These are phyloP conservation scores for Caerostris extrusa DNA, from an alignment of 1,140 invertebrate species.

Conservation along the genomic window DNA sequence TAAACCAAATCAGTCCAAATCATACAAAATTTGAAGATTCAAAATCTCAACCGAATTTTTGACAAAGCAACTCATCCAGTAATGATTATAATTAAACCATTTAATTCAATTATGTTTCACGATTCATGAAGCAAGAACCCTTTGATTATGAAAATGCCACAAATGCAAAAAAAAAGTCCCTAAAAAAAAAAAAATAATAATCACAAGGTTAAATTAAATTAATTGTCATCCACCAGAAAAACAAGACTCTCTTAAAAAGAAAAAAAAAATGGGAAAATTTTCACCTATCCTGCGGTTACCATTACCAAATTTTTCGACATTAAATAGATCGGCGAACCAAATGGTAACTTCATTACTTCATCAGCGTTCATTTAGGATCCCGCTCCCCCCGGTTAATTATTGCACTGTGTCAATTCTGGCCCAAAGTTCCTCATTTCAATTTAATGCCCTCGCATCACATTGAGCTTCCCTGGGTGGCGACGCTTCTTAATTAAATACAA, in stretches of 20 bases:
- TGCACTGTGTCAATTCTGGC: slow-evolving; percentile 60
- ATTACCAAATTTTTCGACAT: slow-evolving; percentile 40
- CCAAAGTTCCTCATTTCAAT: slow-evolving; percentile 55
- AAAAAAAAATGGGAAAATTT: background rate
- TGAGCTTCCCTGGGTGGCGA: slow-evolving; percentile 55
- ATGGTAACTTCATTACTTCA: slow-evolving; percentile 59
- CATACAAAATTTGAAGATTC: too few species aligned
- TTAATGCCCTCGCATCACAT: slow-evolving; percentile 57
- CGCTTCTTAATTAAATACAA: slow-evolving; percentile 62
- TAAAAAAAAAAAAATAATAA: too few species aligned
- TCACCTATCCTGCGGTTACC: slow-evolving; percentile 34
- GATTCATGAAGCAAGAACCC: too few species aligned
- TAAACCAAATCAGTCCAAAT: too few species aligned
- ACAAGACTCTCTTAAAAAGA: background rate
- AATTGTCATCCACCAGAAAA: too few species aligned
- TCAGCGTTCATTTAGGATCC: slow-evolving; percentile 45
- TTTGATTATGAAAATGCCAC: too few species aligned
- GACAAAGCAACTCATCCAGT: too few species aligned
- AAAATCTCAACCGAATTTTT: too few species aligned
- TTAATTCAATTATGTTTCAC: too few species aligned
- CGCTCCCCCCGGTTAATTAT: slow-evolving; percentile 46
- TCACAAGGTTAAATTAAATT: too few species aligned
- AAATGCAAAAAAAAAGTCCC: too few species aligned
- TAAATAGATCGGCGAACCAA: slow-evolving; percentile 53
- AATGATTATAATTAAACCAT: too few species aligned